phyloP scores from a whole-genome alignment of 2,797 vertebrate genomes.

The Pseudopleuronectes americanus region DNA sequence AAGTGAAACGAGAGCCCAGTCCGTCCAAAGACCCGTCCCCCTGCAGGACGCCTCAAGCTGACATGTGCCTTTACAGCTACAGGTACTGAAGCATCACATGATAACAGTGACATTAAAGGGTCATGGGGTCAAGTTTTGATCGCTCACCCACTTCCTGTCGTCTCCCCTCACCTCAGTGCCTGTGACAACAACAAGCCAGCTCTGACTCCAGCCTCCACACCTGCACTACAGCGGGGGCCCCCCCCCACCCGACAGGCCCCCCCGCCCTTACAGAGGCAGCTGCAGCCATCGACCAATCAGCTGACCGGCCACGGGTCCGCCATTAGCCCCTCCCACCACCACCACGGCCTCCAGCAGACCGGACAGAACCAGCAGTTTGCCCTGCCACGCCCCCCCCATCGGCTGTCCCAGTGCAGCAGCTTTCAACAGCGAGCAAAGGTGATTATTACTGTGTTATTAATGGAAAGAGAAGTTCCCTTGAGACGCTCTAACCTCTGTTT shows the following conservation, averaged over 20 bases:
- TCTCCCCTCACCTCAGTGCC: constrained; percentile 83
- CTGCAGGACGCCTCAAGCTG: constrained; percentile 88
- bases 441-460: neutral
- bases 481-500: neutral
- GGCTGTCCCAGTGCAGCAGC: constrained; percentile 81
- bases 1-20: constrained; percentile 92
- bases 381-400: constrained; percentile 83
- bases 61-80: constrained; percentile 96
- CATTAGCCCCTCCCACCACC: constrained; percentile 63
- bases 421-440: constrained; percentile 91
- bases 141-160: neutral
- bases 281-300: constrained; percentile 59
- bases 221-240: constrained; percentile 80
- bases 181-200: constrained; percentile 90
- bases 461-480: neutral
- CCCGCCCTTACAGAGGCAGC: constrained; percentile 75
- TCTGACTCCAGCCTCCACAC: constrained; percentile 84
- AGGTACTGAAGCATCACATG: constrained; percentile 77
- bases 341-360: constrained; percentile 57
- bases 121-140: too few species aligned
- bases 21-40: constrained; percentile 88
- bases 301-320: constrained; percentile 50
- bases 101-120: too few species aligned
- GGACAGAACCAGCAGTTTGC: constrained; percentile 81
- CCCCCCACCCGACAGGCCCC: constrained; percentile 78